Evolutionary conservation across 2,797 vertebrate genomes (phyloP).

Genomic region (Setipinna tenuifilis): DNA sequence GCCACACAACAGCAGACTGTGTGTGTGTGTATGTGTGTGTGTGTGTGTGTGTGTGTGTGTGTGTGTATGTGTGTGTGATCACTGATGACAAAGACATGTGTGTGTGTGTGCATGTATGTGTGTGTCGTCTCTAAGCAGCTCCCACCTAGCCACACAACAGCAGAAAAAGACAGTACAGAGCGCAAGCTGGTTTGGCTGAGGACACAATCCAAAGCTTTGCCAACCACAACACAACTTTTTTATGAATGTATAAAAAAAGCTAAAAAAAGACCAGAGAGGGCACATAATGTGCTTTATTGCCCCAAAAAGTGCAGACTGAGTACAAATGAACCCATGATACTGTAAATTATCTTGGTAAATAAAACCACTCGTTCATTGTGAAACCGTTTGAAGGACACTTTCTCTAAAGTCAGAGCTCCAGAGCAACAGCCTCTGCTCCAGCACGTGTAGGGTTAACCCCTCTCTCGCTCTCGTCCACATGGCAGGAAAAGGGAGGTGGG

Average conservation of each 20-base stretch:
- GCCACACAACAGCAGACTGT: no score
- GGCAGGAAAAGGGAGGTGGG: conserved; percentile 62
- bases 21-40: no score
- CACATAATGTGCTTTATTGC: background rate
- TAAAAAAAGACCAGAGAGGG: background rate
- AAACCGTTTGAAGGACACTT: background rate
- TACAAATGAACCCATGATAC: background rate
- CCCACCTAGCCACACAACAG: background rate
- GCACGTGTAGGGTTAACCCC: conserved; percentile 75
- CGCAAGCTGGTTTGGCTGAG: background rate
- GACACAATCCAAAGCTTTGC: background rate
- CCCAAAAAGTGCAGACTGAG: background rate
- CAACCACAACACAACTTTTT: background rate
- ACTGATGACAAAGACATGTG: no score
- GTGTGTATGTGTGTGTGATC: no score
- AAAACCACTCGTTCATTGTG: conserved; percentile 48
- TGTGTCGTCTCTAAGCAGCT: background rate
- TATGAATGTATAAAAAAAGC: background rate
- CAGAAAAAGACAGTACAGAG: background rate
- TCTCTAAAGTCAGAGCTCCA: background rate
- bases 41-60: no score
- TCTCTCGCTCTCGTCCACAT: conserved; percentile 46
- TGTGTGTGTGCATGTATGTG: no score
- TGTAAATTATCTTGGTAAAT: conserved; percentile 20
- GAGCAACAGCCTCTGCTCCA: conserved; percentile 8